Evolutionary conservation across 2,797 vertebrate species (phyloP).

Genomic region (Steatocranus sp.): DNA sequence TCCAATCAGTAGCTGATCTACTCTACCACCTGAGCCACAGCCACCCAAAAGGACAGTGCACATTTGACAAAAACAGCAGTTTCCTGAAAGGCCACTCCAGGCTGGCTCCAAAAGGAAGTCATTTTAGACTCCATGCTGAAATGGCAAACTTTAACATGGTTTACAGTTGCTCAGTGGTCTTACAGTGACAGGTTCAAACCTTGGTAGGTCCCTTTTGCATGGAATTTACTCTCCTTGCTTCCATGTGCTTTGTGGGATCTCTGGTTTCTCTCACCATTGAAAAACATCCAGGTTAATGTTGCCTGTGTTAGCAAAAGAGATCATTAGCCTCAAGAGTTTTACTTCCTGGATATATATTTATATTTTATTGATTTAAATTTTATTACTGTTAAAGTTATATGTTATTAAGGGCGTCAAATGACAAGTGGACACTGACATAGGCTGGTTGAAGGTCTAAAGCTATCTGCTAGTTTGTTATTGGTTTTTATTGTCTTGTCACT

Average conservation of each 20-base stretch:
- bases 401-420: background rate
- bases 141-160: background rate
- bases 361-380: background rate
- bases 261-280: background rate
- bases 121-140: background rate
- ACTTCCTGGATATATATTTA: background rate
- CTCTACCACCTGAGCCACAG: no score
- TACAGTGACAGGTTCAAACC: accelerated
- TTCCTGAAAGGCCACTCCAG: accelerated
- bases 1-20: no score
- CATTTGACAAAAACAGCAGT: background rate
- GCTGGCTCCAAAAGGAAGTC: background rate
- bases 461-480: background rate
- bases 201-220: accelerated
- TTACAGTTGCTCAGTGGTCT: background rate
- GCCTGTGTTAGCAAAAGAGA: background rate
- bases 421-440: background rate
- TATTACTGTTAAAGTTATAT: background rate
- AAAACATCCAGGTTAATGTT: background rate
- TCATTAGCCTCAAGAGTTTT: background rate
- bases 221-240: background rate
- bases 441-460: background rate
- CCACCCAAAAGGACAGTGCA: background rate
- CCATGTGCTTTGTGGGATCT: background rate
- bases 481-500: background rate